Percentiles rank a stretch among this genome's conserved stretches.
phyloP scores from a whole-genome alignment of 2,113 vertebrate species.

The Anser cygnoides region DNA sequence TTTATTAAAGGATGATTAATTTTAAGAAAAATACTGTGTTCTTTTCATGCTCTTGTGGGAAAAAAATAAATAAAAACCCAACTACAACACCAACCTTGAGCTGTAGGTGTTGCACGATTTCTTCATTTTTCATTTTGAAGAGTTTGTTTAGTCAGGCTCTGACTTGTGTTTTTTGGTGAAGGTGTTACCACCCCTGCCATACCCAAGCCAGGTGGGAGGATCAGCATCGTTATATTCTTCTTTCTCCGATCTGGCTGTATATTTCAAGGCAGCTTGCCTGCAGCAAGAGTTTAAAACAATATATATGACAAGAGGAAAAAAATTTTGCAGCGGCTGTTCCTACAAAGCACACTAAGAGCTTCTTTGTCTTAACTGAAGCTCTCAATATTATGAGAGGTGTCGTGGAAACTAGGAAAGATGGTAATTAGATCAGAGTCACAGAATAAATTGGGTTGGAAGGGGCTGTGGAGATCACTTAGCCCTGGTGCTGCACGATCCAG shows the following conservation, averaged over 20 bases:
- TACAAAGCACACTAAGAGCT: background rate
- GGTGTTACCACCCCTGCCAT: conserved; percentile 23
- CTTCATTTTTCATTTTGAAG: background rate
- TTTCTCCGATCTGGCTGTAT: conserved; percentile 66
- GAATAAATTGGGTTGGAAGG: background rate
- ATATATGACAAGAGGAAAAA: background rate
- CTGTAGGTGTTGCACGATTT: background rate
- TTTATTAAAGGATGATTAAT: conserved; percentile 35
- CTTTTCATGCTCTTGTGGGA: background rate
- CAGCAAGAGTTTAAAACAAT: background rate
- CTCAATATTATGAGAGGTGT: background rate
- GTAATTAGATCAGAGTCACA: background rate
- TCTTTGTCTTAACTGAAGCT: background rate
- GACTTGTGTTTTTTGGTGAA: background rate
- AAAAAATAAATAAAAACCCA: background rate
- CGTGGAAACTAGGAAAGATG: background rate
- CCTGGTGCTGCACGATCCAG: background rate
- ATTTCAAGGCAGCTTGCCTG: conserved; percentile 79
- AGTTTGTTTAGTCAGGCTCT: conserved; percentile 8
- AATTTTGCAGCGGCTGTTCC: background rate
- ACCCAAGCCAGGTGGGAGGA: conserved; percentile 73
- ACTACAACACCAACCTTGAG: background rate
- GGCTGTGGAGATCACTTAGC: background rate
- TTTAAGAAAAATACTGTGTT: background rate
- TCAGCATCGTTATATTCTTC: conserved; percentile 76